phyloP scores from a whole-genome alignment of 2,888 invertebrate genomes.

The Pycnomerus fuliginosus region DNA sequence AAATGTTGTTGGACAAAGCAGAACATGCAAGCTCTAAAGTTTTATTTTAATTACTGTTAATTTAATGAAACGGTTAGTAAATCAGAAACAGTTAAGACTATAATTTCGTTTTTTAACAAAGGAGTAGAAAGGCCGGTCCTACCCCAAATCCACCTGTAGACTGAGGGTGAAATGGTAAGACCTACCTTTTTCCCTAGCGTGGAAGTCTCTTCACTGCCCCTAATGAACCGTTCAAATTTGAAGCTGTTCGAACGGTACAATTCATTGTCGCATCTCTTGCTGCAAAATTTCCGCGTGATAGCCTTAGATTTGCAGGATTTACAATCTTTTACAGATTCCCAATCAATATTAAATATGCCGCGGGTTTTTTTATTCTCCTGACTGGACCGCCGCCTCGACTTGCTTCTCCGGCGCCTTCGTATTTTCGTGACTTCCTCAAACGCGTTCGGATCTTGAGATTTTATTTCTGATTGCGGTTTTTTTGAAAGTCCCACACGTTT shows the following conservation, averaged over 20 bases:
- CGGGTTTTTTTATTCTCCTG: slow-evolving; percentile 45
- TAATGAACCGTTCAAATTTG: slow-evolving; percentile 81
- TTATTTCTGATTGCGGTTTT: slow-evolving; percentile 43
- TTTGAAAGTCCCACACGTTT: slow-evolving; percentile 52
- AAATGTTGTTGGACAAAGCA: slow-evolving; percentile 11
- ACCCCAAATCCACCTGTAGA: slow-evolving; percentile 23
- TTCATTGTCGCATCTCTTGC: slow-evolving; percentile 78
- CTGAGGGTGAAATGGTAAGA: slow-evolving; percentile 1
- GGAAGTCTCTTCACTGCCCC: slow-evolving; percentile 61
- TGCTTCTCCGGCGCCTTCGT: slow-evolving; percentile 43
- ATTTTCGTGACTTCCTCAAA: slow-evolving; percentile 37
- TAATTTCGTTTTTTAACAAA: slow-evolving; percentile 9
- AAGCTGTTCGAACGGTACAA: slow-evolving; percentile 85
- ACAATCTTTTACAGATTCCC: slow-evolving; percentile 59
- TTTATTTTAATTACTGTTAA: slow-evolving; percentile 2
- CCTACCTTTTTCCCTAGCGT: slow-evolving; percentile 70
- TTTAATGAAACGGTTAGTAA: not conserved
- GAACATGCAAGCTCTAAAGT: too few relatives aligned
- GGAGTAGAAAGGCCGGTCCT: slow-evolving; percentile 7
- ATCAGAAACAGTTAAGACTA: slow-evolving; percentile 3
- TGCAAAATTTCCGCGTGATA: slow-evolving; percentile 72
- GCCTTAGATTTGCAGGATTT: slow-evolving; percentile 58
- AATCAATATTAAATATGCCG: slow-evolving; percentile 55
- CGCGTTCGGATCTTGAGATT: slow-evolving; percentile 31
- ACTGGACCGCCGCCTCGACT: slow-evolving; percentile 43